Evolutionary conservation across 2,113 vertebrate species (phyloP).

Genomic region (Chauna torquata): DNA sequence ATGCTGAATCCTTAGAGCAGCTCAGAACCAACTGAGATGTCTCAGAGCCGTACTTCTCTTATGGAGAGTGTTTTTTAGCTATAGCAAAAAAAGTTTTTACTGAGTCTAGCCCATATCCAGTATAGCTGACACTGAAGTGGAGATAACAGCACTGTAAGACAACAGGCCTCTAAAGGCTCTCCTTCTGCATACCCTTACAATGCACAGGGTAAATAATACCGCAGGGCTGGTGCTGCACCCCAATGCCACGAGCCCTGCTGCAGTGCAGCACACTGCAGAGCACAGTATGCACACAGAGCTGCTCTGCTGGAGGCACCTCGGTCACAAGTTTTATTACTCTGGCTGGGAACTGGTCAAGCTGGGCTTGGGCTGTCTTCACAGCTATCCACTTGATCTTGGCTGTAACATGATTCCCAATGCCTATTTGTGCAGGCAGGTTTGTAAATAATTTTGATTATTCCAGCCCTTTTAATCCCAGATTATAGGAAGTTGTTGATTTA

Average conservation of each 20-base stretch:
- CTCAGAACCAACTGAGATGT: neutral
- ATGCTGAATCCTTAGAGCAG: neutral
- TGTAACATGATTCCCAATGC: neutral
- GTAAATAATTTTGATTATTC: neutral
- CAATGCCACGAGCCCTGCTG: rapidly evolving
- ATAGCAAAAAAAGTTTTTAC: neutral
- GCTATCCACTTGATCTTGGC: neutral
- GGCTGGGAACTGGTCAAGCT: neutral
- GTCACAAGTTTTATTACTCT: neutral
- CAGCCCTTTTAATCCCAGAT: neutral
- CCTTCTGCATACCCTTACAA: neutral
- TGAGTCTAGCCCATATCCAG: neutral
- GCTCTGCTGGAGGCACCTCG: neutral
- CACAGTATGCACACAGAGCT: neutral
- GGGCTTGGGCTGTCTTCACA: neutral
- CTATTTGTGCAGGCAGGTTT: neutral
- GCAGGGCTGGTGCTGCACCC: neutral
- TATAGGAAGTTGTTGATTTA: neutral
- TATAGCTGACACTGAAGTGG: neutral
- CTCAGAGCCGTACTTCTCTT: neutral
- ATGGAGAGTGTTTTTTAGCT: neutral
- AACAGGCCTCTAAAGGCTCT: neutral
- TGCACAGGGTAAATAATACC: neutral
- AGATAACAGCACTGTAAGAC: neutral
- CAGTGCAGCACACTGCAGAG: neutral